A percentile compares a stretch with the other conserved stretches of the same genome.
Evolutionary conservation across 2,888 invertebrate genomes (phyloP).

Genomic region (Esperia sulphurella): DNA sequence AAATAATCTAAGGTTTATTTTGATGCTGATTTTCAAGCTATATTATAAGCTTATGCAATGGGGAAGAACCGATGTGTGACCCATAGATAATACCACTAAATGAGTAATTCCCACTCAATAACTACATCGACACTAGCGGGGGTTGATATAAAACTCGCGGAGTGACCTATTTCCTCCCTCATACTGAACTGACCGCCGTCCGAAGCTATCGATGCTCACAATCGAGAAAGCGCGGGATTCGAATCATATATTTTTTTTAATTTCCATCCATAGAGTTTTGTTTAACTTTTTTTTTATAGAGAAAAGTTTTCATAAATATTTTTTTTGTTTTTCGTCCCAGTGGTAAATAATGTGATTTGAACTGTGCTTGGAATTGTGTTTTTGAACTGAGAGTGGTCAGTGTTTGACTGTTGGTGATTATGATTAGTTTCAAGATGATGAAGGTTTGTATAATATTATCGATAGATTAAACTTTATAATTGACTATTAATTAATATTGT

Average conservation of each 20-base stretch:
- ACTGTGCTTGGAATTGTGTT: constrained; percentile 14
- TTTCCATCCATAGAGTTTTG: not conserved
- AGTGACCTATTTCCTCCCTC: constrained; percentile 67
- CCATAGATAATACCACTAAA: not conserved
- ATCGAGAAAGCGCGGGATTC: constrained; percentile 10
- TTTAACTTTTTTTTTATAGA: not conserved
- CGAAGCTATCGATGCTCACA: constrained; percentile 17
- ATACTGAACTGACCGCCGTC: constrained; percentile 39
- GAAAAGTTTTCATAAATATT: constrained; percentile 4
- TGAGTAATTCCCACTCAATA: not conserved
- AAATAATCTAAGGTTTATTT: too few relatives aligned
- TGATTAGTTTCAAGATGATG: constrained; percentile 23
- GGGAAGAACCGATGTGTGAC: not conserved
- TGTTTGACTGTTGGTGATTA: constrained; percentile 17
- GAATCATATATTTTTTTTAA: constrained; percentile 1
- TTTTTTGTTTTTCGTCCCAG: not conserved
- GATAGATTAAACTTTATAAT: too few relatives aligned
- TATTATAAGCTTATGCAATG: not conserved
- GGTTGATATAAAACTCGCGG: constrained; percentile 51
- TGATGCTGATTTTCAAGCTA: too few relatives aligned
- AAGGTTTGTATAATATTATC: constrained; percentile 26
- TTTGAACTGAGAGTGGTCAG: constrained; percentile 14
- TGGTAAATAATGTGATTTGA: constrained; percentile 14
- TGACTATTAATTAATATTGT: not conserved
- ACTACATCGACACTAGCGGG: constrained; percentile 33